A percentile compares a stretch with the other conserved stretches of the same genome.
Conservation (phyloP, 2,888 invertebrate species). For the Myopa tessellatipennis region DNA sequence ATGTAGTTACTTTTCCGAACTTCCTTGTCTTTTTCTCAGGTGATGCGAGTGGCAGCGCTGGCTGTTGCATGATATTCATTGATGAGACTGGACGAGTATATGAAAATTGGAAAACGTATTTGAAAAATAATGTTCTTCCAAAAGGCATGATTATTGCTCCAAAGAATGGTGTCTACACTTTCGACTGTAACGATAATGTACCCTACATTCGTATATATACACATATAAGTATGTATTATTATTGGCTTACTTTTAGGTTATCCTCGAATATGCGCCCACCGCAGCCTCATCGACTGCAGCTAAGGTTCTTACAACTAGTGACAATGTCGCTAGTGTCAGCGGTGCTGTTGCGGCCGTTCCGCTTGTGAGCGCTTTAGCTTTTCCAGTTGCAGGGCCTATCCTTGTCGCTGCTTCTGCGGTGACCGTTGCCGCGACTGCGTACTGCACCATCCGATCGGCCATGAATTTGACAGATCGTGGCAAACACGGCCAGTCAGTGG, state of each 20-base stretch:
- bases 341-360: conserved; percentile 49
- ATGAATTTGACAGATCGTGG: conserved; percentile 54
- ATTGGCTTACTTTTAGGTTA: conserved; percentile 44
- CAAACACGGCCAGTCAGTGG: conserved; percentile 59
- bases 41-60: conserved; percentile 45
- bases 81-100: conserved; percentile 69
- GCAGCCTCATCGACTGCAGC: conserved; percentile 49
- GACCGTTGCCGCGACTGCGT: conserved; percentile 52
- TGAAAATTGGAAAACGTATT: conserved; percentile 68
- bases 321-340: conserved; percentile 53
- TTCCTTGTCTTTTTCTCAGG: too few species aligned
- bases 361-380: conserved; percentile 42
- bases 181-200: conserved; percentile 44
- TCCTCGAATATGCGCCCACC: conserved; percentile 53
- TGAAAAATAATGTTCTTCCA: conserved; percentile 67
- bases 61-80: conserved; percentile 64
- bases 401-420: conserved; percentile 51
- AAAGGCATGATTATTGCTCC: conserved; percentile 69
- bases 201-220: not conserved
- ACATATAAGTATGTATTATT: not conserved
- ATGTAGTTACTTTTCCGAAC: too few species aligned
- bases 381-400: conserved; percentile 54
- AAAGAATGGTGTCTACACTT: conserved; percentile 63
- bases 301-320: conserved; percentile 49
- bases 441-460: conserved; percentile 54